Base-by-base conservation (phyloP, 1,140 invertebrate species). In the Scaptodrosophila lebanonensis region DNA sequence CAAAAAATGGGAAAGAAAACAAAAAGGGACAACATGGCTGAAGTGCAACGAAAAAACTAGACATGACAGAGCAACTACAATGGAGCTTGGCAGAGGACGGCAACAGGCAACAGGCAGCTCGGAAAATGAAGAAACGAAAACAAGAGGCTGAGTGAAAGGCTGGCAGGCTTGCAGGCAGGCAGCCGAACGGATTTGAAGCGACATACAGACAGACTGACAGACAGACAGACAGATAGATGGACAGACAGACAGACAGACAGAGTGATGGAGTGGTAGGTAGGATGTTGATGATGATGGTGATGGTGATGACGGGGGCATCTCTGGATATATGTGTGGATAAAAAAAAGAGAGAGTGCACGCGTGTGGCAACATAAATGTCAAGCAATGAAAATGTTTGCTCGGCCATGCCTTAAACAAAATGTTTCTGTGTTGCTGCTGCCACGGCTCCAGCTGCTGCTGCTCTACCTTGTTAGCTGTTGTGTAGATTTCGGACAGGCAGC, bases 331-430 rank as follows among this genome's bases (percentile, higher is more conserved):
- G 47, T 35, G 29, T 50, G 15, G 8, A 18, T n/a, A 13, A 12
- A 15, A 17, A 45, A 18, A 5, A 43, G 16, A 29, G 20, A 36
- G 2, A 45, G 16, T 25, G 22, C 69, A 25, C 3, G 22, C 22
- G 22, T 25, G n/a, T n/a, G n/a, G n/a, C n/a, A 25, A 25, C 22
- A 73, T 73, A 72, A 77, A 63, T 66, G 72, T 76, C 57, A 50
- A 57, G 72, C 66, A 71, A 71, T 76, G 72, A 77, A 76, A 77
- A 71, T 76, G 72, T 76, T 76, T 77, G 66, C 66, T 50, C 58
- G 77, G 66, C 49, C 75, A 75, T 50, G 64, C 71, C 70, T 45
- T 60, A 75, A 73, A 75, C 70, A 75, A 75, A 76, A 76, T 75
- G 71, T 66, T 70, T 38, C 47, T 20, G 12, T 33, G 9, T 30